Conservation (phyloP, 2,113 vertebrate species). For the Mustela nigripes region DNA sequence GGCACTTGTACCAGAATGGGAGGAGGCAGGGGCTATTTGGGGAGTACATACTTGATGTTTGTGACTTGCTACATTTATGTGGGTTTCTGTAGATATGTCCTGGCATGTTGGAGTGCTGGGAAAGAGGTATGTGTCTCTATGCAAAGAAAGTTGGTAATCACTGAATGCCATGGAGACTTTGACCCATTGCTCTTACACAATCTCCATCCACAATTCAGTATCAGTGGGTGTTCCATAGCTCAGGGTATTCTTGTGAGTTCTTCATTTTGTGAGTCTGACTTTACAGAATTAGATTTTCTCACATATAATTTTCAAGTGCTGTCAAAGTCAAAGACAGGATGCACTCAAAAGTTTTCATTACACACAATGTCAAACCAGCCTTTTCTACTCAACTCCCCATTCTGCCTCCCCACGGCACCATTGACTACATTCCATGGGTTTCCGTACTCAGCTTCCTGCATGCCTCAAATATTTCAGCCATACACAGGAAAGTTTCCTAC, state of each 20-base stretch:
- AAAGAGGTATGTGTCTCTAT: background rate
- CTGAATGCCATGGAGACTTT: accelerated
- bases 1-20: background rate
- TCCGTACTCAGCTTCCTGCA: background rate
- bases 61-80: background rate
- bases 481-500: background rate
- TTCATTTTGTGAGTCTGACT: background rate
- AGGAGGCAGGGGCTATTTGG: too few relatives aligned
- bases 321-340: background rate
- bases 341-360: background rate
- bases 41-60: background rate
- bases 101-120: background rate
- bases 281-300: background rate
- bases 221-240: background rate
- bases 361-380: background rate
- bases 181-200: background rate
- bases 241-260: background rate
- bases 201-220: background rate
- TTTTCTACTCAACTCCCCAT: background rate
- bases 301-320: background rate
- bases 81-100: background rate
- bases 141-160: background rate
- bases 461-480: background rate
- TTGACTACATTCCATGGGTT: background rate
- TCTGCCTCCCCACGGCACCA: background rate